Evolutionary conservation across 1,140 invertebrate genomes (phyloP), one percentile per base, ranked within the genome.

Genomic region (Triops cancriformis): DNA sequence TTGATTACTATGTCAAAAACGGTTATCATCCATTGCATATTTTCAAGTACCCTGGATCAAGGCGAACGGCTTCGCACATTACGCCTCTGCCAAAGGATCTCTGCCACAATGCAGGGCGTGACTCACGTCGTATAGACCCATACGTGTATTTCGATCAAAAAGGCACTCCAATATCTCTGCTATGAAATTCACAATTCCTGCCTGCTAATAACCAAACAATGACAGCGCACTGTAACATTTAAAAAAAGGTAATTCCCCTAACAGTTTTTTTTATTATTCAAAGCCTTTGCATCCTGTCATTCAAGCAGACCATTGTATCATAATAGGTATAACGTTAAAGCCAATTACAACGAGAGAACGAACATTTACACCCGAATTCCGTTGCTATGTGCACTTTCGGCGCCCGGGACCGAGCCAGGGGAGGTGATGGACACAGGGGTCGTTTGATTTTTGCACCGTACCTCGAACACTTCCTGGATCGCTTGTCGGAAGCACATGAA

Each of bases 401-500:
- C 51, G 23, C 51, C 51, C 51, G 51, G 51, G 6, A 64, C 23
- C 2, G 51, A 64, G 23, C 51, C 51, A 64, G 51, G 51, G 23
- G 51, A 64, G 10, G 51, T 64, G 23, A 64, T 64, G 6, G 51
- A 64, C 14, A 64, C 51, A n/a, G 51, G 51, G 14, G 51, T 64
- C 18, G 18, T 64, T 64, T 64, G 51, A 64, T 23, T 64, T 73
- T 78, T 73, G 31, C 64, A 77, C 11, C 92, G 87, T 31, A 95
- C 84, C 83, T 95, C 93, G 85, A 96, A 96, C 5, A 96, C 93
- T 86, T 95, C 91, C 80, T 94, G 93, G 79, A 96, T 95, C 4
- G 93, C 95, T 86, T 96, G 91, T 41, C 94, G 91, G 83, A 98
- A 97, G 85, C 95, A 96, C 73, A 96, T 86, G 82, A 98, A 98